phyloP scores from a whole-genome alignment of 2,113 vertebrate species.

The Pseudolaguvia tuberculata region DNA sequence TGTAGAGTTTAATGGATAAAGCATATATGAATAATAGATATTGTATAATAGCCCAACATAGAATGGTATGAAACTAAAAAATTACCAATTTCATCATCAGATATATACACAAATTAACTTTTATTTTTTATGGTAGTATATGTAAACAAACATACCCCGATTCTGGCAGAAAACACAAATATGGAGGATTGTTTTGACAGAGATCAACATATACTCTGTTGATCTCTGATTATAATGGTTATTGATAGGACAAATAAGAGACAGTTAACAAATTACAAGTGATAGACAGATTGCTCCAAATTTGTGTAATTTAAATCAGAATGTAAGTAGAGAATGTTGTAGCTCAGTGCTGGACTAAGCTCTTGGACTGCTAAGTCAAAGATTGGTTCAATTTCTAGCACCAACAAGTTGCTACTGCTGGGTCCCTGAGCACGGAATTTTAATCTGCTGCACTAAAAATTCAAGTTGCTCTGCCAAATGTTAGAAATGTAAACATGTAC shows the following conservation, averaged over 20 bases:
- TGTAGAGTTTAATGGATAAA: constrained; percentile 17
- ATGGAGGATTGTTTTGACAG: not conserved
- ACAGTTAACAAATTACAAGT: not conserved
- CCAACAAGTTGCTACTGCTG: too few species aligned
- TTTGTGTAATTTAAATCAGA: too few species aligned
- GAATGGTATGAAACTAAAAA: constrained; percentile 14
- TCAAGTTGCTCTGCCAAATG: too few species aligned
- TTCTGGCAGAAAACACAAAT: not conserved
- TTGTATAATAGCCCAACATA: constrained; percentile 20
- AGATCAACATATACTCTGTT: not conserved
- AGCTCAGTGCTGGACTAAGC: too few species aligned
- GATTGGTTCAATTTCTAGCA: too few species aligned
- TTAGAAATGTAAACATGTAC: too few species aligned
- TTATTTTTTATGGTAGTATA: constrained; percentile 24
- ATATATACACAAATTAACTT: constrained; percentile 13
- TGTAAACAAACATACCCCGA: not conserved
- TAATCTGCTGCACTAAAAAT: too few species aligned
- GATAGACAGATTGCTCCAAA: too few species aligned
- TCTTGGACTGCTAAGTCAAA: too few species aligned
- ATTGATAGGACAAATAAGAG: not conserved
- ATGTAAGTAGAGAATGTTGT: too few species aligned
- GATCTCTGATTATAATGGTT: not conserved
- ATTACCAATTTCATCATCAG: constrained; percentile 20
- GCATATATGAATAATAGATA: constrained; percentile 11
- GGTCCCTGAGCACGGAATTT: too few species aligned